A percentile compares a stretch with the other conserved stretches of the same genome.
phyloP scores from a whole-genome alignment of 2,797 vertebrate species.

The Gadopsis marmoratus region DNA sequence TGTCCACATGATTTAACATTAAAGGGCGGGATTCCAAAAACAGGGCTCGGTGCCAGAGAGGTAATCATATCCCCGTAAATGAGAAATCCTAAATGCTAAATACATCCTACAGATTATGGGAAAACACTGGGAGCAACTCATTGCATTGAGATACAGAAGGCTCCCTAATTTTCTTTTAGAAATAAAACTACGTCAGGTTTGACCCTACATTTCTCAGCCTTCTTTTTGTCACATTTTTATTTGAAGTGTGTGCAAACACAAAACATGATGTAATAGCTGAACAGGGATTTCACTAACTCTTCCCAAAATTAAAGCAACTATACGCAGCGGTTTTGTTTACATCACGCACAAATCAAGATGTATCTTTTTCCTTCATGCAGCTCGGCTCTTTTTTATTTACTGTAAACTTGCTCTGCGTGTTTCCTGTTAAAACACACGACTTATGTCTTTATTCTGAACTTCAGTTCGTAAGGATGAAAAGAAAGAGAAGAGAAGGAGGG shows the following conservation, averaged over 20 bases:
- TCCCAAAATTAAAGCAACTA: slow-evolving; percentile 35
- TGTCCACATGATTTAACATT: slow-evolving; percentile 83
- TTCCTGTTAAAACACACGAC: slow-evolving; percentile 67
- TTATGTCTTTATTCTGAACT: slow-evolving; percentile 70
- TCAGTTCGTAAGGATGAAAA: slow-evolving; percentile 76
- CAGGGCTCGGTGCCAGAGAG: slow-evolving; percentile 67
- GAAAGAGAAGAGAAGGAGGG: slow-evolving; percentile 31
- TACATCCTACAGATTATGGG: slow-evolving; percentile 65
- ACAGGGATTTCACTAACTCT: slow-evolving; percentile 9
- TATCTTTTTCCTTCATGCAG: slow-evolving; percentile 40
- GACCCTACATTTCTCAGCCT: neutral
- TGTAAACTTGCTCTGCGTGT: slow-evolving; percentile 65
- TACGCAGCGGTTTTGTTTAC: slow-evolving; percentile 41
- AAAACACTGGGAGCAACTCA: slow-evolving; percentile 31
- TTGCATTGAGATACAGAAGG: slow-evolving; percentile 19
- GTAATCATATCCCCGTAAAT: slow-evolving; percentile 79
- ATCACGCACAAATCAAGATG: slow-evolving; percentile 44
- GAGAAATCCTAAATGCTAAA: slow-evolving; percentile 76
- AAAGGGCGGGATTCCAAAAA: slow-evolving; percentile 69
- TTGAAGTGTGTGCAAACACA: slow-evolving; percentile 16
- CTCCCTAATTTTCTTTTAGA: slow-evolving; percentile 28
- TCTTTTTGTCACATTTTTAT: neutral
- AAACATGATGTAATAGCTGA: slow-evolving; percentile 27
- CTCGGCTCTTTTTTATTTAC: slow-evolving; percentile 38
- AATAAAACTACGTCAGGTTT: slow-evolving; percentile 10